Conservation (phyloP, 2,888 invertebrate species). For the Muscina levida region DNA sequence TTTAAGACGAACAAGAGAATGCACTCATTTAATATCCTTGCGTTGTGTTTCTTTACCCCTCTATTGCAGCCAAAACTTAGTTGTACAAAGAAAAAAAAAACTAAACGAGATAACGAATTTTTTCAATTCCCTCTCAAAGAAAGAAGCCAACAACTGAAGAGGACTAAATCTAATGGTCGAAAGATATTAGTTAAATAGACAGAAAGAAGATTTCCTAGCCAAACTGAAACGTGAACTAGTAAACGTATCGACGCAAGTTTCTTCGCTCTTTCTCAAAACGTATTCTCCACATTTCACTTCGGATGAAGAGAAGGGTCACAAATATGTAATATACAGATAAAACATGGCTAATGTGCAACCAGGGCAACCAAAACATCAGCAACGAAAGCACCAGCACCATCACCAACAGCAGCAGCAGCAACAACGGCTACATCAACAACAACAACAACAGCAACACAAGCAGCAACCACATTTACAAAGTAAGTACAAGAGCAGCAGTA, state of each 20-base stretch:
- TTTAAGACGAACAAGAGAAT: background rate
- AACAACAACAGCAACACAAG: slow-evolving; percentile 23
- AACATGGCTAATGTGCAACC: slow-evolving; percentile 64
- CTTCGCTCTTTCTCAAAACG: no score
- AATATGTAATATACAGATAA: slow-evolving; percentile 48
- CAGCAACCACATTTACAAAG: slow-evolving; percentile 10
- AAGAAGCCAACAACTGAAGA: no score
- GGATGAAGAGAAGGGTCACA: background rate
- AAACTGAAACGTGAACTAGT: no score
- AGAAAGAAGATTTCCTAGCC: background rate
- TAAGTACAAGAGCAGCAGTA: slow-evolving; percentile 22
- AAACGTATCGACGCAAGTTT: no score
- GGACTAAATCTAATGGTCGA: no score
- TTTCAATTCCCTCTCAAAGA: no score
- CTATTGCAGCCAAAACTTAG: background rate
- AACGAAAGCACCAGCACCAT: slow-evolving; percentile 40
- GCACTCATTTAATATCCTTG: background rate
- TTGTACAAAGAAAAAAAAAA: background rate
- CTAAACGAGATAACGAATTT: background rate
- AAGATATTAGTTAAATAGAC: background rate
- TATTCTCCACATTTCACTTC: background rate
- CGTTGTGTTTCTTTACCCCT: background rate
- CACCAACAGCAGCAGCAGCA: slow-evolving; percentile 11
- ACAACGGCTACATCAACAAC: slow-evolving; percentile 32
- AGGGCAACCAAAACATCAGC: slow-evolving; percentile 27